A percentile compares a stretch with the other conserved stretches of the same genome.
These are phyloP conservation scores for Stenodera caucasica DNA, from an alignment of 2,888 invertebrate genomes.

Conservation along the genomic window DNA sequence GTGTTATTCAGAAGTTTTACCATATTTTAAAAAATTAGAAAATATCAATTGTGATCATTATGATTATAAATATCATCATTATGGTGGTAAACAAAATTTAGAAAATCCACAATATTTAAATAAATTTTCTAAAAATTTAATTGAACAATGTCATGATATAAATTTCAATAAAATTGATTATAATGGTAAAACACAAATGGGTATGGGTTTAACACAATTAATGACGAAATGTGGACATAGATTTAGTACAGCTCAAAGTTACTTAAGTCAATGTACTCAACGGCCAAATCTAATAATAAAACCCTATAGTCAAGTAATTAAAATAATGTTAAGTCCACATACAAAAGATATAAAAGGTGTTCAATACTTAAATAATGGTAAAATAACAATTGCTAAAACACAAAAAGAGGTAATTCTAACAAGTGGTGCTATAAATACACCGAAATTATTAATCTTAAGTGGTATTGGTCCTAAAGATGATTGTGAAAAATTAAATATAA, in stretches of 20 bases:
- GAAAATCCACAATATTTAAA: constrained; percentile 47
- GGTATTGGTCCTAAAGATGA: constrained; percentile 53
- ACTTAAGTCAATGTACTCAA: constrained; percentile 59
- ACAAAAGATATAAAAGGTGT: constrained; percentile 64
- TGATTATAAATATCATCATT: constrained; percentile 51
- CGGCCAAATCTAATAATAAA: constrained; percentile 63
- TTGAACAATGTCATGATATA: constrained; percentile 62
- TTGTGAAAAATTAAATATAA: constrained; percentile 59
- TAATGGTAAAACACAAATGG: constrained; percentile 63
- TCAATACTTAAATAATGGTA: constrained; percentile 21
- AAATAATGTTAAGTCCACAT: constrained; percentile 60
- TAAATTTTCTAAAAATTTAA: constrained; percentile 50
- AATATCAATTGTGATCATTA: constrained; percentile 61
- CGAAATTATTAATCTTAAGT: constrained; percentile 74
- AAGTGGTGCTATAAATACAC: constrained; percentile 74
- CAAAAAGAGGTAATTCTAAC: constrained; percentile 72
- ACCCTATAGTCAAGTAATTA: constrained; percentile 63
- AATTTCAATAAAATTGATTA: constrained; percentile 63
- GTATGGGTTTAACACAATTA: constrained; percentile 63
- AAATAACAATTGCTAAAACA: constrained; percentile 55
- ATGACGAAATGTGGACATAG: constrained; percentile 67
- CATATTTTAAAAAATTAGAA: constrained; percentile 78
- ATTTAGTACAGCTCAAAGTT: constrained; percentile 68
- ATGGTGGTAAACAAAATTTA: constrained; percentile 57
- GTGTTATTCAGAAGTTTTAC: constrained; percentile 70